These are phyloP conservation scores for Mola mola DNA, from an alignment of 2,113 vertebrate species.

Conservation along the genomic window DNA sequence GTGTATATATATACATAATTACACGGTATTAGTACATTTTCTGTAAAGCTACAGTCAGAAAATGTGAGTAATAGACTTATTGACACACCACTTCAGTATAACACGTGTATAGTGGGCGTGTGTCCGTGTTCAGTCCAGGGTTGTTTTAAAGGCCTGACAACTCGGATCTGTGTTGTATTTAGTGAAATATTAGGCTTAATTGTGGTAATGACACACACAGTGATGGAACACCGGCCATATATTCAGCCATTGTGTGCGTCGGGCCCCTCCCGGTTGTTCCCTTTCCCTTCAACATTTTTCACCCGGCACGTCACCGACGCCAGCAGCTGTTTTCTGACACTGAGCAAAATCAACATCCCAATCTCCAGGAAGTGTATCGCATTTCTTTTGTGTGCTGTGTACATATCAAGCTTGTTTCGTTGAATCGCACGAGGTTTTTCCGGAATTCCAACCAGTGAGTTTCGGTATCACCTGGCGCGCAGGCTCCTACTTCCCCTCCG, in stretches of 20 bases:
- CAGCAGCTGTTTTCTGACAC: background rate
- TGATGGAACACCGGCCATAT: background rate
- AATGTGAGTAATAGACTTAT: too few species aligned
- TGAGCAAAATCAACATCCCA: background rate
- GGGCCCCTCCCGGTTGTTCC: constrained; percentile 12
- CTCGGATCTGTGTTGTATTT: too few species aligned
- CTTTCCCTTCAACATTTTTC: constrained; percentile 1
- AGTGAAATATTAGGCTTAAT: background rate
- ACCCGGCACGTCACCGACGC: background rate
- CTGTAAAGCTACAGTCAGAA: too few species aligned
- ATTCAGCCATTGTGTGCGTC: constrained; percentile 1
- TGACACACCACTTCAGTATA: too few species aligned
- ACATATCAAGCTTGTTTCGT: too few species aligned
- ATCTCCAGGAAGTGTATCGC: constrained; percentile 14
- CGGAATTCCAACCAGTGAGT: background rate
- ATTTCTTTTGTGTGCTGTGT: background rate
- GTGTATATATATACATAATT: too few species aligned
- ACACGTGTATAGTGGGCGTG: too few species aligned
- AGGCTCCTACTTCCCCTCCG: background rate
- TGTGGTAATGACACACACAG: background rate
- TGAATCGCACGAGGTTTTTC: background rate
- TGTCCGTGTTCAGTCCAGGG: too few species aligned
- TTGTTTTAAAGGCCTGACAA: too few species aligned
- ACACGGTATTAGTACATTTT: too few species aligned
- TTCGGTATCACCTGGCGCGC: background rate